Base-by-base conservation (phyloP, 2,888 invertebrate species). In the Drosophila borealis region DNA sequence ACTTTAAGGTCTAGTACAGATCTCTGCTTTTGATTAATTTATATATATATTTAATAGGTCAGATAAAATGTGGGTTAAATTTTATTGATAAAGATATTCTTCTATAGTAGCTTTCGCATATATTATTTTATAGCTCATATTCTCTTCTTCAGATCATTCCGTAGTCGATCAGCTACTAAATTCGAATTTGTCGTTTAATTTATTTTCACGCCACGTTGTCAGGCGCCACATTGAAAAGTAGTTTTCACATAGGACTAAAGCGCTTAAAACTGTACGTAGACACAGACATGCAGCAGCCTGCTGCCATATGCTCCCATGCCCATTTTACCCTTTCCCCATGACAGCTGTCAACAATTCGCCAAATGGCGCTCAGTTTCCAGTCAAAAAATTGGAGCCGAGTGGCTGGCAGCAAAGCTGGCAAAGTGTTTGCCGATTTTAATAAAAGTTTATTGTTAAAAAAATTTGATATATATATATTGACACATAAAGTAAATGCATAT, bases 301-400 rank as follows among this genome's bases (percentile, higher is more conserved):
- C 14, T 19, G 3, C 41, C 53, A 37, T 33, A 36, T 21, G n/a
- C 34, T 21, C 8, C 11, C 33, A 17, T 29, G 29, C 29, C 29
- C 29, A n/a, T 11, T 36, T 36, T 36, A 17, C 54, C 45, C 46
- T 39, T 17, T 17, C n/a, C 34, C 17, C 34, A 29, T 60, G 76
- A 67, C 88, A 88, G 86, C 88, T 88, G 89, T 88, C 89, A 89
- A 61, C 84, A 74, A 71, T 79, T 82, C 78, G 71, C 72, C 56
- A 83, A 82, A 86, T 82, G 72, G 56, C 64, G 68, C 46, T 56
- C 60, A 59, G 54, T 71, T 81, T 46, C 36, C 54, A 57, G 53
- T 21, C 37, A 36, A 63, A 55, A 70, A 57, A 63, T 39, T 44
- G 68, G 10, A 34, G 13, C 39, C 29, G 29, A 29, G 29, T 29